Base-by-base conservation (phyloP, 2,888 invertebrate genomes). In the Coleophora flavipennella region DNA sequence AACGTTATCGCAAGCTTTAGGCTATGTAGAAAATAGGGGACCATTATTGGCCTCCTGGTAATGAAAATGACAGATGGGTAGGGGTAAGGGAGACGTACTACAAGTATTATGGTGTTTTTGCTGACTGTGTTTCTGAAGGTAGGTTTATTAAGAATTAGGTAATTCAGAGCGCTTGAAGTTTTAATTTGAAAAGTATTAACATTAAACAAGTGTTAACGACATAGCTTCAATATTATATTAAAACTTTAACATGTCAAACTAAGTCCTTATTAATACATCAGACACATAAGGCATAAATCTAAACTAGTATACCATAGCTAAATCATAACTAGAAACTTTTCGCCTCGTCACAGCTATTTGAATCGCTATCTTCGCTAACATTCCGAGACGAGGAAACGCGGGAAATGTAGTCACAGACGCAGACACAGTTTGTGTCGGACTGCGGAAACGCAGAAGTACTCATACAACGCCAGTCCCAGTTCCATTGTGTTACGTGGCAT, bases 361-460 rank as follows among this genome's bases (percentile, higher is more conserved):
- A 20, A 20, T 20, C n/a, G 37, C 42, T 35, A 35, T 40, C 45
- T 46, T 43, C 43, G 41, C 41, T 41, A 20, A 20, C 20, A 20
- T 20, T 20, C 6, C 20, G 3, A 20, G 20, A 6, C 20, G 48
- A 42, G 43, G 41, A 42, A 20, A 3, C 45, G 44, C 40, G 53
- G 49, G 42, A 54, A 49, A 50, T 49, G 45, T 39, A 45, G 20
- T 4, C 20, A 20, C 20, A 20, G 43, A 50, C 49, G 45, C 38
- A 45, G 20, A 20, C 20, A 20, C 20, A 20, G 43, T 55, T 52
- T 39, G 46, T 43, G 45, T 46, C 37, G 49, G 46, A 49, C 40
- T 33, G 51, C 48, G 64, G 62, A 64, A 66, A 50, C 59, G 59
- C 59, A 59, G 51, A 51, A 40, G 44, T 45, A 45, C 20, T 20